Evolutionary conservation across 2,113 vertebrate species (phyloP).

Genomic region (Campylomormyrus numenius): DNA sequence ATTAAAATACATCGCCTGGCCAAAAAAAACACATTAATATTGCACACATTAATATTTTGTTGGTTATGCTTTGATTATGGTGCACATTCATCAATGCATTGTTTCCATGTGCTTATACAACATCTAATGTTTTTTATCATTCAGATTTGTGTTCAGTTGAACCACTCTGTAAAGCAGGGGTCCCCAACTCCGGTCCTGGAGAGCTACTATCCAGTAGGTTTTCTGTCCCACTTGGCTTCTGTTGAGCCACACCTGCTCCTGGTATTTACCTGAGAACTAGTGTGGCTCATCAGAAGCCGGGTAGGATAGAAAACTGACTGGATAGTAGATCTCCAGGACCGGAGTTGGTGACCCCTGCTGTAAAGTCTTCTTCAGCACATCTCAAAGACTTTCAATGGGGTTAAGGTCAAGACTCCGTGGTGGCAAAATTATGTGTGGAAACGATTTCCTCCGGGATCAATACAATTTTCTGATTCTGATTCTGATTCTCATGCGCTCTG

Average conservation of each 20-base stretch:
- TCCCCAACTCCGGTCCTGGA: no score
- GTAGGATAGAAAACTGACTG: no score
- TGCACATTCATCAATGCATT: background rate
- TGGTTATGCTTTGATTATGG: background rate
- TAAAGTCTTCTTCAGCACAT: background rate
- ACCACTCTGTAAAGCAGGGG: background rate
- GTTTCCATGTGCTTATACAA: background rate
- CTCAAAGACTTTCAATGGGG: background rate
- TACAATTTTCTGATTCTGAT: background rate
- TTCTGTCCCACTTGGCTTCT: no score
- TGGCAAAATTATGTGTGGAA: background rate
- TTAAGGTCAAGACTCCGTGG: background rate
- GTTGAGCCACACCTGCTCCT: no score
- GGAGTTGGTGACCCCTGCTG: no score
- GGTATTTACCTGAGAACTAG: no score
- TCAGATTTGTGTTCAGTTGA: background rate
- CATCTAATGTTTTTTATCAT: background rate
- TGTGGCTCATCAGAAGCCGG: no score
- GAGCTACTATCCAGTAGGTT: no score
- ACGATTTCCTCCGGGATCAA: background rate
- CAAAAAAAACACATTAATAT: background rate
- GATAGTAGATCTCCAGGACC: no score
- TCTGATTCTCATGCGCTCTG: background rate
- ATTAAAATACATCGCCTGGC: background rate
- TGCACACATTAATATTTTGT: background rate